Conservation (phyloP, 2,888 invertebrate genomes). For the Furcula furcula region DNA sequence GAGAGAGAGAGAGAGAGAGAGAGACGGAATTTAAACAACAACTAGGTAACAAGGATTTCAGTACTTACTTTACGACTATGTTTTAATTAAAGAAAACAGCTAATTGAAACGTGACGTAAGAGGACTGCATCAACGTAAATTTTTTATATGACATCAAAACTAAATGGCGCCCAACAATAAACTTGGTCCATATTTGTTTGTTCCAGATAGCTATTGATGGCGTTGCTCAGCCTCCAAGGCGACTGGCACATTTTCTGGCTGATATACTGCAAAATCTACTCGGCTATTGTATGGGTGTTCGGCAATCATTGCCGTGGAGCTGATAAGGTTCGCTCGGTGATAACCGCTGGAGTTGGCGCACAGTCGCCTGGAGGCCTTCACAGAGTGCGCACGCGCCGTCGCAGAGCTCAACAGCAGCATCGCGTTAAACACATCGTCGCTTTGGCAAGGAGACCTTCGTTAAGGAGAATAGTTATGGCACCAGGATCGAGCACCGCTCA, state of each 20-base stretch:
- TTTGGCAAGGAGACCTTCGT: conserved; percentile 68
- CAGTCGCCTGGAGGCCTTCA: conserved; percentile 72
- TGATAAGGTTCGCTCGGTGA: conserved; percentile 77
- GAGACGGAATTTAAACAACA: too few species aligned
- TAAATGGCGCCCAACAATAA: neutral
- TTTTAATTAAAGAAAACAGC: too few species aligned
- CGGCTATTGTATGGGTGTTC: conserved; percentile 69
- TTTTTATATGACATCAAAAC: neutral
- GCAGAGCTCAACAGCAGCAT: conserved; percentile 56
- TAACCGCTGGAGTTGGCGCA: conserved; percentile 61
- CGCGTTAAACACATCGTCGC: conserved; percentile 67
- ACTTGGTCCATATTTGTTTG: conserved; percentile 27
- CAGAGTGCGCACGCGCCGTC: conserved; percentile 75
- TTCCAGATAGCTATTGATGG: conserved; percentile 76
- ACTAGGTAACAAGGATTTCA: too few species aligned
- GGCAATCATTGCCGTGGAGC: conserved; percentile 72
- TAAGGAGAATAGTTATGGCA: conserved; percentile 79
- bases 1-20: too few species aligned
- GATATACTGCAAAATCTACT: conserved; percentile 72
- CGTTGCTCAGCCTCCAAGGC: conserved; percentile 66
- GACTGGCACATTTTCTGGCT: conserved; percentile 69
- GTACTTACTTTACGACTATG: too few species aligned
- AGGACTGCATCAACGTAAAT: too few species aligned
- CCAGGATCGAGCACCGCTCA: conserved; percentile 80
- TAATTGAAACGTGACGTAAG: too few species aligned